Evolutionary conservation across 2,113 vertebrate genomes (phyloP).

Genomic region (Rhinogobius similis): DNA sequence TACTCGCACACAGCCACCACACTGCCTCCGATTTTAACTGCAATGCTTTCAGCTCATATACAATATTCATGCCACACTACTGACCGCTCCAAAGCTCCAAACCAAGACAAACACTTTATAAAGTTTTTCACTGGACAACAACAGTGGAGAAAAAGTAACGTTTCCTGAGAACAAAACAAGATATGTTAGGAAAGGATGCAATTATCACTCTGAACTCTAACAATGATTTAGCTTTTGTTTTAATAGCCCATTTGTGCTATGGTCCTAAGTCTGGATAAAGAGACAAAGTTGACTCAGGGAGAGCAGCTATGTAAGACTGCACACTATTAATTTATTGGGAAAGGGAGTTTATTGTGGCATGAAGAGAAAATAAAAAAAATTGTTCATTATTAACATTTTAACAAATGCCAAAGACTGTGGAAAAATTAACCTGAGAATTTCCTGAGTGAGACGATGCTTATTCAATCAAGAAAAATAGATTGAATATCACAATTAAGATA

Average conservation of each 20-base stretch:
- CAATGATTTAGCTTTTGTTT: neutral
- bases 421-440: no score
- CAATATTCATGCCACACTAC: conserved; percentile 58
- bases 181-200: neutral
- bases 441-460: no score
- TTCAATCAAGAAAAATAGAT: no score
- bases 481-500: no score
- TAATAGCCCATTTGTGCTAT: neutral
- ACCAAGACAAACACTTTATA: neutral
- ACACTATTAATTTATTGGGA: no score
- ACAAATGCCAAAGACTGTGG: no score
- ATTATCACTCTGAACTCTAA: neutral
- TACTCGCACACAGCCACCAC: neutral
- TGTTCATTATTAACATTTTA: neutral
- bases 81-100: conserved; percentile 30
- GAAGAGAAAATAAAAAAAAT: neutral
- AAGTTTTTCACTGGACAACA: neutral
- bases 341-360: no score
- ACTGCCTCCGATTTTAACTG: conserved; percentile 2
- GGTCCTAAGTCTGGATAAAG: neutral
- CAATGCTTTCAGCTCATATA: conserved; percentile 51
- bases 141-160: neutral
- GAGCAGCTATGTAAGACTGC: no score
- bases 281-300: neutral
- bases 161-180: neutral